These are phyloP conservation scores for Timema cristinae DNA, from an alignment of 2,888 invertebrate genomes.

Conservation along the genomic window DNA sequence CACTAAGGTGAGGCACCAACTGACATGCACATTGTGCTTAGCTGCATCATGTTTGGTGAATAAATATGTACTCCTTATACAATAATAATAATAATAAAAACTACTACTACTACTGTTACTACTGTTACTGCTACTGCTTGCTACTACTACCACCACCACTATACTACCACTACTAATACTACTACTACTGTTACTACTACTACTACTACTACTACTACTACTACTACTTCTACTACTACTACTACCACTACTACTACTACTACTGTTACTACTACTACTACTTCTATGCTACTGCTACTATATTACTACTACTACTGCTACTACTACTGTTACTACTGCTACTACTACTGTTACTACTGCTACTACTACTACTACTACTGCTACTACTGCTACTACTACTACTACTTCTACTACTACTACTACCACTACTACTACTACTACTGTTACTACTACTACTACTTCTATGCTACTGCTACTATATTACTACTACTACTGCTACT, in stretches of 20 bases:
- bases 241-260: background rate
- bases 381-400: conserved; percentile 8
- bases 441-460: conserved; percentile 19
- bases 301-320: too few species aligned
- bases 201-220: background rate
- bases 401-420: conserved; percentile 12
- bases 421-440: conserved; percentile 18
- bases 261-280: background rate
- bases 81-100: background rate
- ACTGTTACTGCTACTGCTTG: background rate
- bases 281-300: background rate
- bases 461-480: too few species aligned
- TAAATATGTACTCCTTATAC: too few species aligned
- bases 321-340: background rate
- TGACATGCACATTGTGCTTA: too few species aligned
- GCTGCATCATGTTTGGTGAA: too few species aligned
- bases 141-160: too few species aligned
- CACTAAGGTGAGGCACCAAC: too few species aligned
- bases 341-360: background rate
- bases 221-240: background rate
- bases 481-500: conserved; percentile 16
- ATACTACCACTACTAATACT: too few species aligned
- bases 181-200: too few species aligned
- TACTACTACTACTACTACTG: background rate
- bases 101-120: background rate